Evolutionary conservation across 2,888 invertebrate genomes (phyloP).

Genomic region (Drosophila bunnanda): DNA sequence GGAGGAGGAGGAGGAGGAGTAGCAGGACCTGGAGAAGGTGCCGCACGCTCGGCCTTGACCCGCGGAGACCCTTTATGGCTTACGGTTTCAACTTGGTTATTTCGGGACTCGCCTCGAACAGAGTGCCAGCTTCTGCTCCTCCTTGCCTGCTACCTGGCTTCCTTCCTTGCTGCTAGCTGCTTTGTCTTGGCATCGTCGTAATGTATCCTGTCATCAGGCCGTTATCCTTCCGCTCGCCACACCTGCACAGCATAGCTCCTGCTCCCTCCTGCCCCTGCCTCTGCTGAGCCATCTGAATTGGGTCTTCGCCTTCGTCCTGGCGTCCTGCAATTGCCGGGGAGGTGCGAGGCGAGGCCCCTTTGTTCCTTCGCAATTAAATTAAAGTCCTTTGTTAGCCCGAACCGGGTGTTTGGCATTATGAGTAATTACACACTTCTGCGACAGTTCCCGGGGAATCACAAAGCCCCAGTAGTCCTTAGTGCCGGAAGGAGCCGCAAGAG

Average conservation of each 20-base stretch:
- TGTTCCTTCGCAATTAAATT: conserved; percentile 59
- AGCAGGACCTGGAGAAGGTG: not conserved
- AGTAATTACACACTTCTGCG: conserved; percentile 45
- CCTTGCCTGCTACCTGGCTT: too few relatives aligned
- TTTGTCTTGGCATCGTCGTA: conserved; percentile 27
- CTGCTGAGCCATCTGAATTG: conserved; percentile 11
- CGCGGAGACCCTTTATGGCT: conserved; percentile 11
- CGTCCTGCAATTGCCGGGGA: not conserved
- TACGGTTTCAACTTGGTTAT: conserved; percentile 6
- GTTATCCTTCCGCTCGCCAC: conserved; percentile 27
- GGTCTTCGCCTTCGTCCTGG: not conserved
- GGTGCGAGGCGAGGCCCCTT: conserved; percentile 32
- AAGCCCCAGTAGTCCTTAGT: conserved; percentile 25
- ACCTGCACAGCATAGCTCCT: not conserved
- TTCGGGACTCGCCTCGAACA: not conserved
- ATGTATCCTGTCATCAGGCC: conserved; percentile 50
- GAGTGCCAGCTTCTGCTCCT: not conserved
- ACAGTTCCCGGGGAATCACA: conserved; percentile 31
- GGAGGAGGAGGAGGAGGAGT: too few relatives aligned
- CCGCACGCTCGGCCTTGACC: conserved; percentile 4
- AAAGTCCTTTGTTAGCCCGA: conserved; percentile 52
- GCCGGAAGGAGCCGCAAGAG: conserved; percentile 13
- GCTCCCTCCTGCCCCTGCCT: not conserved
- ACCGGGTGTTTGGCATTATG: conserved; percentile 44
- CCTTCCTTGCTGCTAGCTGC: not conserved